Evolutionary conservation across 1,140 invertebrate genomes (phyloP).

Genomic region (Cephus cinctus): DNA sequence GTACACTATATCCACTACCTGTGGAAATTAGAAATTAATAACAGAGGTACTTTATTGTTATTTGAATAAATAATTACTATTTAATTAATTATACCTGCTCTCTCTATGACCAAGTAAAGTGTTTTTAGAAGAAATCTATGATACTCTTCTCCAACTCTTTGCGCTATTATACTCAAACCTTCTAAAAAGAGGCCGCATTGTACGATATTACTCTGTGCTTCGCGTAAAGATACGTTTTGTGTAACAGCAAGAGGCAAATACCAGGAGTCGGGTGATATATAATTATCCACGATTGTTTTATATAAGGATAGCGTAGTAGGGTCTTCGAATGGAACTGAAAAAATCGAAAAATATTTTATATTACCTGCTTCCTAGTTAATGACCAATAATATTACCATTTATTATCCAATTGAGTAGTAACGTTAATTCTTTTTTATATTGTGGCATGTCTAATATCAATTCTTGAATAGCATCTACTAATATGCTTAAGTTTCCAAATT

Average conservation of each 20-base stretch:
- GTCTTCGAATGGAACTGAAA: constrained; percentile 3
- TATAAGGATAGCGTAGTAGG: constrained; percentile 35
- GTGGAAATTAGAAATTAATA: constrained; percentile 23
- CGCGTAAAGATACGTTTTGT: constrained; percentile 39
- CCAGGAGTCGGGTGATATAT: constrained; percentile 60
- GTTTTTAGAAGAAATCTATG: constrained; percentile 62
- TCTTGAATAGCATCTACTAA: constrained; percentile 62
- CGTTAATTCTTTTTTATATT: constrained; percentile 56
- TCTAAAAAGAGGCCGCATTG: constrained; percentile 63
- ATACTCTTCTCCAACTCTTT: constrained; percentile 51
- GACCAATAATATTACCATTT: constrained; percentile 41
- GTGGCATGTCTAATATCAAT: constrained; percentile 48
- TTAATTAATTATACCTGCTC: constrained; percentile 57
- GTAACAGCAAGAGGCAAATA: constrained; percentile 56
- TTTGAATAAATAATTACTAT: constrained; percentile 2
- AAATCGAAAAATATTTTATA: constrained; percentile 10
- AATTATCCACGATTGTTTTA: constrained; percentile 55
- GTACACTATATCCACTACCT: constrained; percentile 60
- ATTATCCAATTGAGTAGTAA: constrained; percentile 58
- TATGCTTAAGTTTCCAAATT: constrained; percentile 54
- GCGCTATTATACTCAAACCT: constrained; percentile 63
- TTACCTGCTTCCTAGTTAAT: constrained; percentile 4
- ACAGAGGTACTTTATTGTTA: neutral
- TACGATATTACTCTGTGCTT: constrained; percentile 62
- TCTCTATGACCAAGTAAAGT: constrained; percentile 67